Percentiles rank a stretch among this genome's conserved stretches.
phyloP scores from a whole-genome alignment of 2,888 invertebrate genomes.

The Morpho deidamia region DNA sequence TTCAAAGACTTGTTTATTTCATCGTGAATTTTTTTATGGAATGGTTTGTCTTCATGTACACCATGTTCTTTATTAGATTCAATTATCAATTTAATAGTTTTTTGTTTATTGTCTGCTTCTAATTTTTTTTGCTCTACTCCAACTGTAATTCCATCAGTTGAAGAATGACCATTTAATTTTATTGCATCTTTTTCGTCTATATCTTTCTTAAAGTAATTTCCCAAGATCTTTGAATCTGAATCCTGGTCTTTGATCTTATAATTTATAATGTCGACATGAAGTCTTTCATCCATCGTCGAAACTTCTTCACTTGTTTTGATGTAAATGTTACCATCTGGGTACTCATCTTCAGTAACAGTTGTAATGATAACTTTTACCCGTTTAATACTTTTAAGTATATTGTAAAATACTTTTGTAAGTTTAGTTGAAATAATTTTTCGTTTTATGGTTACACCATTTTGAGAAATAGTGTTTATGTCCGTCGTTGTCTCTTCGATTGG shows the following conservation, averaged over 20 bases:
- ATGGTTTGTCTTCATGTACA: background rate
- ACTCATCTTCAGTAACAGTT: constrained; percentile 57
- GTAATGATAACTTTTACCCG: constrained; percentile 51
- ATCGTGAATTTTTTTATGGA: constrained; percentile 21
- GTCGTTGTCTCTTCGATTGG: constrained; percentile 42
- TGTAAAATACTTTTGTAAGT: constrained; percentile 43
- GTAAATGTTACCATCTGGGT: constrained; percentile 58
- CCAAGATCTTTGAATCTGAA: background rate
- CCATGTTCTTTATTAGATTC: too few species aligned
- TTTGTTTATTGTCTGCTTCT: background rate
- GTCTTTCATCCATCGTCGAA: constrained; percentile 46
- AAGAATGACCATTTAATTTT: constrained; percentile 17
- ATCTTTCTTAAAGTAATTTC: constrained; percentile 26
- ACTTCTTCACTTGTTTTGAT: constrained; percentile 63
- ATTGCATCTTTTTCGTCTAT: constrained; percentile 28
- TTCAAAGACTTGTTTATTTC: constrained; percentile 14
- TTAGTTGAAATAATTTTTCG: constrained; percentile 53
- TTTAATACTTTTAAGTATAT: constrained; percentile 34
- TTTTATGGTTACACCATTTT: constrained; percentile 45
- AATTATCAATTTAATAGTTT: background rate
- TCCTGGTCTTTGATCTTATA: too few species aligned
- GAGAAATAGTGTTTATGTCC: constrained; percentile 39
- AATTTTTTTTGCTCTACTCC: background rate
- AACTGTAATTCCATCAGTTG: background rate
- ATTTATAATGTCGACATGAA: constrained; percentile 14